Evolutionary conservation across 2,797 vertebrate genomes (phyloP).

Genomic region (Iguana delicatissima): DNA sequence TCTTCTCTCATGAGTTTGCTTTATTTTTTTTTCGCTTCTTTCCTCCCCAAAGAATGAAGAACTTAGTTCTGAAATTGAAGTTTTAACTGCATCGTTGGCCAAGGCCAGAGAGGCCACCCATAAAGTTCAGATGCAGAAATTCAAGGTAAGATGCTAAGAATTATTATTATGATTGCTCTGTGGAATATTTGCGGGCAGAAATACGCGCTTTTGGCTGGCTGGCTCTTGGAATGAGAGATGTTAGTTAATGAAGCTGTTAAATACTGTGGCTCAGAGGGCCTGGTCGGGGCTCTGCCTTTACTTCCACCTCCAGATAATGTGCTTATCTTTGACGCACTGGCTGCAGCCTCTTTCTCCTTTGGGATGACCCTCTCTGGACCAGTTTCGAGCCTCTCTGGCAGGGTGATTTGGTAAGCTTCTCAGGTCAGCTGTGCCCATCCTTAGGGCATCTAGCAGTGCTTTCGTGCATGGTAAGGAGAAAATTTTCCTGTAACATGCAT

Average conservation of each 20-base stretch:
- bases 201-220: background rate
- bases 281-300: background rate
- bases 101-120: slow-evolving; percentile 87
- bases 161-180: slow-evolving; percentile 1
- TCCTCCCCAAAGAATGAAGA: slow-evolving; percentile 86
- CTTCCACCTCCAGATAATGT: too few relatives aligned
- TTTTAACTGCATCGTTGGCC: slow-evolving; percentile 84
- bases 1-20: too few relatives aligned
- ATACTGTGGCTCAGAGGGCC: too few relatives aligned
- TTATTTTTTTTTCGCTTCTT: slow-evolving; percentile 14
- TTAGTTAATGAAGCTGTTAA: background rate
- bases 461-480: background rate
- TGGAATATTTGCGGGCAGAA: background rate
- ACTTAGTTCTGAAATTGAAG: slow-evolving; percentile 88
- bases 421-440: background rate
- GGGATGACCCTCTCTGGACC: too few relatives aligned
- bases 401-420: background rate
- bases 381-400: background rate
- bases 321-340: background rate
- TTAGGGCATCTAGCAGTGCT: background rate
- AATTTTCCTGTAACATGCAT: background rate
- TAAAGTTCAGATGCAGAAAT: slow-evolving; percentile 87
- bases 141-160: slow-evolving; percentile 81
- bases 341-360: background rate
- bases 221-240: background rate